Percentiles rank a stretch among this genome's conserved stretches.
Conservation (phyloP, 2,888 invertebrate species). For the Agrotis segetum region DNA sequence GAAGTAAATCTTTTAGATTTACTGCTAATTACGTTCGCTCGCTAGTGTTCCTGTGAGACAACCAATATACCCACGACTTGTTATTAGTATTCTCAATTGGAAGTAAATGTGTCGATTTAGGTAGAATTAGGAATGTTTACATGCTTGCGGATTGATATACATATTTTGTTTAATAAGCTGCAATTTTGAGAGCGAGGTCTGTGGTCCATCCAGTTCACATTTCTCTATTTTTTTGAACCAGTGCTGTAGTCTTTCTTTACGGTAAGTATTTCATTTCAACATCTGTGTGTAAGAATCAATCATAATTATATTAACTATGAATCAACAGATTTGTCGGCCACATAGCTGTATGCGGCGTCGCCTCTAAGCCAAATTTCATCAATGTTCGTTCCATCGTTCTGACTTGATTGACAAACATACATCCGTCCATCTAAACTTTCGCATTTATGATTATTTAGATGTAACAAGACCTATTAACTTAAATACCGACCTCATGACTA, state of each 20-base stretch:
- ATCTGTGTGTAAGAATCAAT: no score
- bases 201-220: not conserved
- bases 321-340: no score
- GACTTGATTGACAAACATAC: no score
- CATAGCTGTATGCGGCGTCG: no score
- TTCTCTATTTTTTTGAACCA: not conserved
- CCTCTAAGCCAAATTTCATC: no score
- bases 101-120: slow-evolving; percentile 43
- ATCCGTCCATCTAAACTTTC: no score
- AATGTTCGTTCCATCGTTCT: no score
- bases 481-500: slow-evolving; percentile 18
- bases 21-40: slow-evolving; percentile 64
- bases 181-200: slow-evolving; percentile 12
- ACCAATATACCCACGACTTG: slow-evolving; percentile 38
- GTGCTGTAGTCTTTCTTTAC: not conserved
- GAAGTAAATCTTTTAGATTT: slow-evolving; percentile 66
- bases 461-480: not conserved
- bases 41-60: slow-evolving; percentile 50
- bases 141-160: slow-evolving; percentile 16
- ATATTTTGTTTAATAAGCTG: slow-evolving; percentile 21
- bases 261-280: not conserved
- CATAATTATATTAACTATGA: not conserved
- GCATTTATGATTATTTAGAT: not conserved
- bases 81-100: slow-evolving; percentile 48
- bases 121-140: slow-evolving; percentile 13